Conservation (phyloP, 2,797 vertebrate genomes). For the Pyrocephalus nanus region DNA sequence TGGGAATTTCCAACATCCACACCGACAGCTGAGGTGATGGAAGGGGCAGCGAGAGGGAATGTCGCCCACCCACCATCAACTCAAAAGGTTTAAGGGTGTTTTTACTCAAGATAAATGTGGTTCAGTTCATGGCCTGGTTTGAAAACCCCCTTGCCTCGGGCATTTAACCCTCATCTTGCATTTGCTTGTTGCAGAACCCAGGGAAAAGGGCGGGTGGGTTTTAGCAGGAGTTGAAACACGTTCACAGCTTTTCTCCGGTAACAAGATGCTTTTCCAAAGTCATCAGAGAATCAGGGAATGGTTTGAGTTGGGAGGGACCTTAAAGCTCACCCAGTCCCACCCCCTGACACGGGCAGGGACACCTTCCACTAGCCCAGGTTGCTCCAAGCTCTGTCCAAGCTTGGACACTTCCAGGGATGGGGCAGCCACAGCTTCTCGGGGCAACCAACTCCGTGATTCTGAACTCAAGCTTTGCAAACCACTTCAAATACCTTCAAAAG, state of each 20-base stretch:
- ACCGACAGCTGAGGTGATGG: accelerated
- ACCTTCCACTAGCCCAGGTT: accelerated
- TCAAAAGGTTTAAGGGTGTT: not conserved
- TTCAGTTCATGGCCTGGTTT: not conserved
- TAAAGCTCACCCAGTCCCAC: accelerated
- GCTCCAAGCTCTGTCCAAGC: accelerated
- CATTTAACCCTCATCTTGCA: not conserved
- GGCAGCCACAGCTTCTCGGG: not conserved
- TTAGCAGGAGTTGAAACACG: accelerated
- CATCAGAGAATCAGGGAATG: not conserved
- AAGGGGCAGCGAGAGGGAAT: not conserved
- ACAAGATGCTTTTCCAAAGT: not conserved
- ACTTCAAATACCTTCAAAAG: not conserved
- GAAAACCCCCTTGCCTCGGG: not conserved
- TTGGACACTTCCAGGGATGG: not conserved
- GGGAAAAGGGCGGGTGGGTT: not conserved
- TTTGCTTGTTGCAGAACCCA: not conserved
- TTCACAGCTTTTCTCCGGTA: not conserved
- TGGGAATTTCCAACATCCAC: not conserved
- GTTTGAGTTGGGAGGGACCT: not conserved
- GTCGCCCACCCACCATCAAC: not conserved
- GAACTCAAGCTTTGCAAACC: not conserved
- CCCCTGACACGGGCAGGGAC: not conserved
- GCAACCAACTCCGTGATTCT: not conserved
- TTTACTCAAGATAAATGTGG: not conserved